Base-by-base conservation (phyloP, 2,888 invertebrate species). In the Polyommatus iphigenia region DNA sequence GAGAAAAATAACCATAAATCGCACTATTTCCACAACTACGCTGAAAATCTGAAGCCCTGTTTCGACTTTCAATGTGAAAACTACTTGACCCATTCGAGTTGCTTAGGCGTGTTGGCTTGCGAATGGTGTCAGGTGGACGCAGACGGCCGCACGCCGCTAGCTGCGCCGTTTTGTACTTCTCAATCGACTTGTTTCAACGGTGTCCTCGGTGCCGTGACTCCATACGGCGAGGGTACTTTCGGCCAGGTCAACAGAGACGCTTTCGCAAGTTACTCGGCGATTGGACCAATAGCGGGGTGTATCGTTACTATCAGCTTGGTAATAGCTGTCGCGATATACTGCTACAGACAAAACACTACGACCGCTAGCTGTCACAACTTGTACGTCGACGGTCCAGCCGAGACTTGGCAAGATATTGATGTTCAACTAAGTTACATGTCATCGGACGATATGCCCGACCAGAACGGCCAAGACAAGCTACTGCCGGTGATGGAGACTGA, bases 91-190 rank as follows among this genome's bases (percentile, higher is more conserved):
- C 96, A 96, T 84, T 94, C 94, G 1, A 95, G 96, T 76, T 97
- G 97, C 85, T 88, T 96, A 76, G 97, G 96, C 0, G 95, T 98
- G 41, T 94, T 97, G 83, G 98, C 98, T 78, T 99, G 98, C 89
- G 98, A 98, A 87, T 99, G 98, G 98, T 99, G 98, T 87, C 96
- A 96, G 85, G 92, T 97, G 79, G 97, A 98, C 85, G 93, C 95
- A 7, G 97, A 98, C 85, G 97, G 97, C 1, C 95, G 95, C 80
- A 96, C 96, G 36, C 91, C 94, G 8, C 94, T 98, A 24, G 89
- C 95, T 1, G 90, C 95, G 7, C 96, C 98, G 0, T 98, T 97
- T 87, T 99, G 99, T 87, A 96, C 97, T 1, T 95, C 96, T 2
- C 96, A 97, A 85, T 95, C 96, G 3, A 95, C 96, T 5, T 98